Evolutionary conservation across 2,888 invertebrate species (phyloP), one percentile per base, ranked within the genome.

Genomic region (Melieria picta): DNA sequence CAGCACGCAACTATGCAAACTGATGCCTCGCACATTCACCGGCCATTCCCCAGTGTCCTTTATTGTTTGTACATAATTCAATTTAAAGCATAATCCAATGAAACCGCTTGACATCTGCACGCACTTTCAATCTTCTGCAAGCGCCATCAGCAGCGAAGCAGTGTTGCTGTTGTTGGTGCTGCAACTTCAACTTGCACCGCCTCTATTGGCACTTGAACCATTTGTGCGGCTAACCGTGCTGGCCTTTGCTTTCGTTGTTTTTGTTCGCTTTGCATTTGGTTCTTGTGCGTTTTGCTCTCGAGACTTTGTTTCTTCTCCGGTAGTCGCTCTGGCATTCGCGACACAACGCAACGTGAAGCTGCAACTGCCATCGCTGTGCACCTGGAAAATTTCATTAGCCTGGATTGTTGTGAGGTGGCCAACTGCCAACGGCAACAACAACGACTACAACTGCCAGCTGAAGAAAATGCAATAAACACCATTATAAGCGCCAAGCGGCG

Each of bases 1-100:
- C 30, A 30, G 30, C 30, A 30, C 3, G 3, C 30, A 30, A 30
- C 30, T 30, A 30, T 30, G 30, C 30, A 30, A 30, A 30, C 2
- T 30, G 30, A 30, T 57, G 30, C 10, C 30, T 10, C 57, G 10
- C 5, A 64, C 43, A 62, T 11, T 66, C 66, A 55, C 47, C 47
- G 11, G 10, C 47, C 48, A 52, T 46, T 45, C 56, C 30, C 30
- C 62, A 55, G 56, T 72, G 45, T 55, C 43, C 62, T 61, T 67
- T 57, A 63, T 61, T 62, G 56, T 61, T 72, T 67, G 30, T 62
- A 57, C 43, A 66, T 71, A 56, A 67, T 67, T 72, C 52, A 67
- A 67, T 67, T 67, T 63, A 43, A 45, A 67, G 45, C n/a, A 48
- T 67, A 67, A 67, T 67, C 16, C 45, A 67, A 61, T 67, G 43